Evolutionary conservation across 2,888 invertebrate species (phyloP), one percentile per base, ranked within the genome.

Genomic region (Trisateles emortualis): DNA sequence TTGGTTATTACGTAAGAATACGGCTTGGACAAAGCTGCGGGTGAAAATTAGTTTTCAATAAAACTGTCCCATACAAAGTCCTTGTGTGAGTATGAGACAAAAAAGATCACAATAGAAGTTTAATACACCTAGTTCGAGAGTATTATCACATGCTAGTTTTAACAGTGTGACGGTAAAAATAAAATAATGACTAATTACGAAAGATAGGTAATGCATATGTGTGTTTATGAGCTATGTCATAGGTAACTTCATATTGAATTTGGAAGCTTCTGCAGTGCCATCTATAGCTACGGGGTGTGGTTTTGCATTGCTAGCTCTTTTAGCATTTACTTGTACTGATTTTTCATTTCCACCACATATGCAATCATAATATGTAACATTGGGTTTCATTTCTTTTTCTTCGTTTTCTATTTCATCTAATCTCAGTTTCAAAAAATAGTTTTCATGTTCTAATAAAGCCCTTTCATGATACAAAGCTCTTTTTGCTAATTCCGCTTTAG

Each of bases 391-490:
- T 33, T 75, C 67, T 22, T 76, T 74, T 9, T 3, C 26, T 3
- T 26, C 26, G 1, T 83, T 79, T 2, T 72, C 68, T 13, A 61
- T 72, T 24, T 79, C 72, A 63, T 83, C 56, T 36, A 90, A 50
- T 48, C 65, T 79, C 24, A 62, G 54, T 24, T 77, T 56, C 32
- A 92, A 79, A 39, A 76, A 54, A 4, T 68, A 73, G 52, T 91
- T 92, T 76, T 92, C 88, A 13, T 81, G 73, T 66, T 86, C 79
- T 16, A 92, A 63, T 43, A 89, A 56, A 43, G 69, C 49, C 74
- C 89, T 92, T 74, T 92, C 92, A 10, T 83, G 84, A 45, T 74
- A 54, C 44, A 92, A 73, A 35, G 92, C 88, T 67, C 83, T 79
- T 63, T 80, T 87, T 1, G 86, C 78, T 36, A 92, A 68, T 53